Evolutionary conservation across 23 tunicate genomes (phyloP), one percentile per base, ranked within the genome.

Genomic region (Ascidia mentula): DNA sequence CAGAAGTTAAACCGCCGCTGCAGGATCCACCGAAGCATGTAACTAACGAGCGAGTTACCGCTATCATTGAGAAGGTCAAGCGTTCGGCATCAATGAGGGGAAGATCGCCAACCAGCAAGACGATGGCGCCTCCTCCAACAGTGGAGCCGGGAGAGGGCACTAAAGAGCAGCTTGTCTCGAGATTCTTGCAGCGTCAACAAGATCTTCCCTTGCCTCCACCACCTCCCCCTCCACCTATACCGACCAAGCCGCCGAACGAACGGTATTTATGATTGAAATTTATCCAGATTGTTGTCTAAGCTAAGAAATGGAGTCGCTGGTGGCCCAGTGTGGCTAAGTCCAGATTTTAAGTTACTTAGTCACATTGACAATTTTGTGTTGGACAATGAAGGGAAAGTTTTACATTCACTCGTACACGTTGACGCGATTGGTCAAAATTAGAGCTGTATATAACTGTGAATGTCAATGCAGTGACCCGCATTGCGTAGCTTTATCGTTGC

Each of bases 51-150:
- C 26, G 38, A 60, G 80, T 34, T 34, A 33, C 59, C 18, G 38
- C 22, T 33, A 80, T 86, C 75, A 17, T 86, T 37, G 79, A 86
- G 37, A 74, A 86, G 73, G 90, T 86, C 46, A 73, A 73, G 71
- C 45, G 46, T 33, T 45, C 82, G 33, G 22, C 79, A 7, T 74
- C 73, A n/a, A 33, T 74, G 39, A 75, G 37, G 53, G 15, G 6
- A 6, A 53, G 1, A 28, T 20, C 24, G 65, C 18, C 46, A 3
- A n/a, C 72, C 12, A 32, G 38, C 26, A 34, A 31, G 9, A 2
- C 46, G 39, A 74, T 31, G 6, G n/a, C 46, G 30, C 83, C 89
- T 4, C 83, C 89, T 36, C 69, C 89, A 18, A 32, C 77, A 6
- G 77, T 71, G 18, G 77, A 33, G 30, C 88, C 88, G 9, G 34